These are phyloP conservation scores for Aegotheles bennettii DNA, from an alignment of 2,113 vertebrate genomes.

Conservation along the genomic window DNA sequence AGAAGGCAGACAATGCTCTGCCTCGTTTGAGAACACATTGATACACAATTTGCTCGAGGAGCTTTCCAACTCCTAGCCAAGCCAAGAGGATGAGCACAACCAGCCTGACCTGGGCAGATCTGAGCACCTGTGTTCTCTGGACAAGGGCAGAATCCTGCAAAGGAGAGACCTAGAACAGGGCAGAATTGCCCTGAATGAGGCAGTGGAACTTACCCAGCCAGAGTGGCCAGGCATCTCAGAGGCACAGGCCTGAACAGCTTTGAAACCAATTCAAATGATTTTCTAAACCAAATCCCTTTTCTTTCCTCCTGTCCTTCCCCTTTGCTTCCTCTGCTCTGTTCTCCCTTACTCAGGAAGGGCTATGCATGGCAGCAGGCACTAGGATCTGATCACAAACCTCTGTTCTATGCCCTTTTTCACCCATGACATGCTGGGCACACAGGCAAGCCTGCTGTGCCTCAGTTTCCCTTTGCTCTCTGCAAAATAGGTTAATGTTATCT, in stretches of 20 bases:
- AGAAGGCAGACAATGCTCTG: neutral
- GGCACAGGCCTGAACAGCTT: neutral
- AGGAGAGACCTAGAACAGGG: neutral
- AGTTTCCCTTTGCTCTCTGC: neutral
- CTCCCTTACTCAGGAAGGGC: neutral
- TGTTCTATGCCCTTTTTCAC: neutral
- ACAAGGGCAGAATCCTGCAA: neutral
- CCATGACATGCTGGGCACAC: neutral
- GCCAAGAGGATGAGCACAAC: neutral
- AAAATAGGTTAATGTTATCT: neutral
- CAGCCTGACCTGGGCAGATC: neutral
- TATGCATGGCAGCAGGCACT: neutral
- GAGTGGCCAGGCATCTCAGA: neutral
- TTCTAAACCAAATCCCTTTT: neutral
- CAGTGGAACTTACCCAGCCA: neutral
- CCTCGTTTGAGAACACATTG: neutral
- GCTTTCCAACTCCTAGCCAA: neutral
- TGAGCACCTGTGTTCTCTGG: accelerated
- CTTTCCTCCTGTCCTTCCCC: neutral
- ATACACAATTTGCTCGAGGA: neutral
- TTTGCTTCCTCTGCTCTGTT: neutral
- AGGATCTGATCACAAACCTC: neutral
- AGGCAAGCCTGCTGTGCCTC: neutral
- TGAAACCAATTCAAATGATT: accelerated
- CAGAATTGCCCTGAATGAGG: neutral